Conservation (phyloP, 2,797 vertebrate genomes). For the Eupleurogrammus muticus region DNA sequence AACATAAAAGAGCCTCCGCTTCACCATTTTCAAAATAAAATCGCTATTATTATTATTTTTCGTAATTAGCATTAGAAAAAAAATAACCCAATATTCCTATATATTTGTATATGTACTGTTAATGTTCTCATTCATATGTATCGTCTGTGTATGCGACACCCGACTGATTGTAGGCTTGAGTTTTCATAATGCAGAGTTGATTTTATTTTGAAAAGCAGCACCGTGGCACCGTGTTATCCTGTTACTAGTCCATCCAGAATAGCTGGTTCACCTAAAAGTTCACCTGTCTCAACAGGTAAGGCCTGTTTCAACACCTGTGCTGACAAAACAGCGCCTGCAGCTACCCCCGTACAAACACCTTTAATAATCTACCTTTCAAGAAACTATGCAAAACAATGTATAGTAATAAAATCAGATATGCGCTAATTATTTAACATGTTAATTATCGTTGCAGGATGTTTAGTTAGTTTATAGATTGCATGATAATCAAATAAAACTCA, state of each 20-base stretch:
- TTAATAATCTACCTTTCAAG: no score
- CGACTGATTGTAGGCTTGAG: fast-evolving
- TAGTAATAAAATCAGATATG: no score
- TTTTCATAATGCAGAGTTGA: neutral
- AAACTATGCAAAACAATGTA: neutral
- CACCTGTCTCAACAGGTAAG: constrained; percentile 50
- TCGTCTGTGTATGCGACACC: neutral
- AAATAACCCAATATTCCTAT: fast-evolving
- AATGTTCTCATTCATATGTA: neutral
- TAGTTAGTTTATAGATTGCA: neutral
- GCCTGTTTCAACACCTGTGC: constrained; percentile 32
- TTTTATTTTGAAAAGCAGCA: constrained; percentile 62
- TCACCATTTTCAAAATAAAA: constrained; percentile 55
- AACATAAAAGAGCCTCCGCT: neutral
- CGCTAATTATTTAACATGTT: neutral
- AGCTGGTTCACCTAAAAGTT: constrained; percentile 12
- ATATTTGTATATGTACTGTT: fast-evolving
- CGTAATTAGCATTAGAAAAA: neutral
- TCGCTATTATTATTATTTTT: fast-evolving
- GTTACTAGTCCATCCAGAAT: neutral
- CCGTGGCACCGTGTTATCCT: no score
- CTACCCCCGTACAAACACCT: no score
- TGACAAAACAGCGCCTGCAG: neutral
- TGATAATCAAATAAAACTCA: neutral
- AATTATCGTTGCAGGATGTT: neutral